Conservation (phyloP, 1,140 invertebrate genomes). For the Monomorium pharaonis region DNA sequence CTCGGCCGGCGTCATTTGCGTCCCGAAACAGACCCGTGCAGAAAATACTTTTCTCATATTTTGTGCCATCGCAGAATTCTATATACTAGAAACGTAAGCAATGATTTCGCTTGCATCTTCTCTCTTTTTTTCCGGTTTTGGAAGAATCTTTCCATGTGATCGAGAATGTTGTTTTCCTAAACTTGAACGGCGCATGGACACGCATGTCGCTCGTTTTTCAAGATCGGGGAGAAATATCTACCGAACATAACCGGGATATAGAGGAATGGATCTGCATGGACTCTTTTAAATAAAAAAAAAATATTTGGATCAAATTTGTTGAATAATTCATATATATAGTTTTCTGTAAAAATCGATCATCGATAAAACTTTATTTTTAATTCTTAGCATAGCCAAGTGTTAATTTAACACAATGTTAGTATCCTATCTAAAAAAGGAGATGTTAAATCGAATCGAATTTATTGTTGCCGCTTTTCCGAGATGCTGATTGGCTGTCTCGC, state of each 20-base stretch:
- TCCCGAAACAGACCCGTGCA: conserved; percentile 3
- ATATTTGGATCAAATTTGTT: background rate
- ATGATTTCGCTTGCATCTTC: background rate
- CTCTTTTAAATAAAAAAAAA: background rate
- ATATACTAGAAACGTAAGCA: conserved; percentile 13
- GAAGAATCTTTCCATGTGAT: conserved; percentile 48
- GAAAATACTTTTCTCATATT: conserved; percentile 53
- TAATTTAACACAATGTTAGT: too few species aligned
- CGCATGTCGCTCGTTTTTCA: conserved; percentile 23
- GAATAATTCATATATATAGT: background rate
- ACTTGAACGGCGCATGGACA: conserved; percentile 6
- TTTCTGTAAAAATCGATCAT: too few species aligned
- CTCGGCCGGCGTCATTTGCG: conserved; percentile 13
- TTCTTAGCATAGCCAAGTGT: too few species aligned
- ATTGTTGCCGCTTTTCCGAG: too few species aligned
- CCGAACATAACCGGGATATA: background rate
- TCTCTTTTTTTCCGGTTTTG: background rate
- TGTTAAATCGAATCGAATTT: too few species aligned
- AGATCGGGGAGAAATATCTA: background rate
- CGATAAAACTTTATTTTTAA: too few species aligned
- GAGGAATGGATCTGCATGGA: background rate
- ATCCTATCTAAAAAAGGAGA: too few species aligned
- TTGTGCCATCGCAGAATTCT: conserved; percentile 21
- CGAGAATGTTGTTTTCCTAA: conserved; percentile 56
- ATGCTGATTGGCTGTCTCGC: too few species aligned